phyloP scores from a whole-genome alignment of 1,140 invertebrate genomes.

The Drosophila navojoa region DNA sequence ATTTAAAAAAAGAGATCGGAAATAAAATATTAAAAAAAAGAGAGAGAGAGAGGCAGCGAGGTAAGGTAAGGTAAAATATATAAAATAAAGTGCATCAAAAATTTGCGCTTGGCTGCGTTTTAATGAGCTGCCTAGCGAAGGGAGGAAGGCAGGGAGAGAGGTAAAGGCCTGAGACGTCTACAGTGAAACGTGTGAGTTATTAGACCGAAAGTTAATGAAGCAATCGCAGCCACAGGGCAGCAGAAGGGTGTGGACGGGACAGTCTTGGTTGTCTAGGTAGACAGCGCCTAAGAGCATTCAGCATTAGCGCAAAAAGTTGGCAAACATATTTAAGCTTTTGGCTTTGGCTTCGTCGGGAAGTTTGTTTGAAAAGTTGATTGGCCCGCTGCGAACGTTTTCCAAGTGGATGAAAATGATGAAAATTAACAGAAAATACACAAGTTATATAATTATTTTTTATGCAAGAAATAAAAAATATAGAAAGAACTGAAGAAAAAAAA shows the following conservation, averaged over 20 bases:
- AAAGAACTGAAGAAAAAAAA: background rate
- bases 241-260: background rate
- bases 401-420: conserved; percentile 16
- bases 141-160: background rate
- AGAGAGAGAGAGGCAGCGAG: background rate
- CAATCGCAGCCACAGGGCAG: conserved; percentile 4
- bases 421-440: conserved; percentile 22
- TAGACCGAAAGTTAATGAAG: conserved; percentile 63
- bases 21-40: conserved; percentile 44
- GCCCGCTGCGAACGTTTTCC: background rate
- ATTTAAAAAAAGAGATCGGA: conserved; percentile 33
- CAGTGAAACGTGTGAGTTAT: conserved; percentile 54
- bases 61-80: conserved; percentile 2
- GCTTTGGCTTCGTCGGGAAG: conserved; percentile 15
- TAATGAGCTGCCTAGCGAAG: conserved; percentile 30
- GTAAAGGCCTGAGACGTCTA: too few species aligned
- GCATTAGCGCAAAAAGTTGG: conserved; percentile 19
- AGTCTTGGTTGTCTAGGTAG: background rate
- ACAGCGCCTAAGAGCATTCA: conserved; percentile 8
- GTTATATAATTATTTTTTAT: conserved; percentile 18
- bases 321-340: conserved; percentile 32
- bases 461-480: background rate
- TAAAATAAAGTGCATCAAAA: conserved; percentile 30
- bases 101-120: conserved; percentile 50
- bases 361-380: conserved; percentile 27